Evolutionary conservation across 2,113 vertebrate genomes (phyloP).

Genomic region (Gymnorhina tibicen): DNA sequence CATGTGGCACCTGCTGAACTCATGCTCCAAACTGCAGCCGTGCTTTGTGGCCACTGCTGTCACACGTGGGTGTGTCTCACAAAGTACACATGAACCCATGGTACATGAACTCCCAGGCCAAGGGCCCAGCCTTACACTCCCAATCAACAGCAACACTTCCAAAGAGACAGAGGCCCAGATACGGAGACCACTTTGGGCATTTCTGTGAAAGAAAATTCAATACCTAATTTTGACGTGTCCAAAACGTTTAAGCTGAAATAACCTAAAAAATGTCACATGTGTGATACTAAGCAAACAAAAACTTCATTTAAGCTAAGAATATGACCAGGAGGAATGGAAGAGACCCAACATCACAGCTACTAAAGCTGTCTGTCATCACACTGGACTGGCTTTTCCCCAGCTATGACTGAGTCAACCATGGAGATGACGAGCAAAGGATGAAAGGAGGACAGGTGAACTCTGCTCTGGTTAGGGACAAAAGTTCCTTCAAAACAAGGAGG

Average conservation of each 20-base stretch:
- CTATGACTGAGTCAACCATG: accelerated
- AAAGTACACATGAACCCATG: background rate
- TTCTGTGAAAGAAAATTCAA: background rate
- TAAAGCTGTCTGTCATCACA: accelerated
- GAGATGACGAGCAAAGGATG: background rate
- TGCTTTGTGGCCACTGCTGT: accelerated
- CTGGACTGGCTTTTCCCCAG: background rate
- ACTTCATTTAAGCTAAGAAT: background rate
- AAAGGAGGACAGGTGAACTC: background rate
- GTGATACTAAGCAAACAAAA: background rate
- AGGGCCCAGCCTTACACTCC: background rate
- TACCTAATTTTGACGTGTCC: background rate
- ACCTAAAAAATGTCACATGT: background rate
- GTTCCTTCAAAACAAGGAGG: background rate
- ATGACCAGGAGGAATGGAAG: background rate
- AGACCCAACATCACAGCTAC: background rate
- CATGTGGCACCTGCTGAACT: accelerated
- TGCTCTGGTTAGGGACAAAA: background rate
- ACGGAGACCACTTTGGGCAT: background rate
- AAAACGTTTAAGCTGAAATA: background rate
- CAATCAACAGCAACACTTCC: background rate
- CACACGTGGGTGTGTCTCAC: background rate
- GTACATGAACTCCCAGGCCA: accelerated
- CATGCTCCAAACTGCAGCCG: background rate
- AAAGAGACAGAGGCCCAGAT: background rate